Evolutionary conservation across 2,888 invertebrate species (phyloP).

Genomic region (Catocala nupta): DNA sequence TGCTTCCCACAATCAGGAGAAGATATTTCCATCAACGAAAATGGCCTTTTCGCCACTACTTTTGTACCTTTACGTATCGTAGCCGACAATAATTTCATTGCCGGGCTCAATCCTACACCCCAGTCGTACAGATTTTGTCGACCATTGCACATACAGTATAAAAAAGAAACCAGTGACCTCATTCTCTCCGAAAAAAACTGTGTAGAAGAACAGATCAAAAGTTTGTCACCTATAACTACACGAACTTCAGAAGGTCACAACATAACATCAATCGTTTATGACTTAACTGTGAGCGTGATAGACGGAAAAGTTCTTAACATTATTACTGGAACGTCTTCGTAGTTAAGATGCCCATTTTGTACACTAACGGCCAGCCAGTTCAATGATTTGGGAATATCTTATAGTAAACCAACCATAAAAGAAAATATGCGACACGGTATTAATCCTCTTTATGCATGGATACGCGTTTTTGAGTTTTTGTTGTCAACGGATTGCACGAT

Average conservation of each 20-base stretch:
- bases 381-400: slow-evolving; percentile 3
- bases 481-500: neutral
- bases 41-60: slow-evolving; percentile 4
- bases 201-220: slow-evolving; percentile 2
- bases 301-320: slow-evolving; percentile 6
- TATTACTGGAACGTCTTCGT: neutral
- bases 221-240: slow-evolving; percentile 1
- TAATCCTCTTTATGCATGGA: slow-evolving; percentile 6
- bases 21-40: neutral
- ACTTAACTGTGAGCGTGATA: slow-evolving; percentile 1
- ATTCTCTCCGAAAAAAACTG: slow-evolving; percentile 7
- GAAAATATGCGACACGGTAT: slow-evolving; percentile 2
- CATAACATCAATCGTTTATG: neutral
- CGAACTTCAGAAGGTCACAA: neutral
- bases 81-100: neutral
- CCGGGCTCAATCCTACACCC: slow-evolving; percentile 6
- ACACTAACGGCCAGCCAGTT: neutral
- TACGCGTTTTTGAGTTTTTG: slow-evolving; percentile 14
- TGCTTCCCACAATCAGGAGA: too few species aligned
- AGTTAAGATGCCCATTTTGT: slow-evolving; percentile 13
- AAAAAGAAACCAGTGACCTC: slow-evolving; percentile 4
- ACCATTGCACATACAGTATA: slow-evolving; percentile 3
- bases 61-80: neutral
- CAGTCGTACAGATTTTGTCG: slow-evolving; percentile 9
- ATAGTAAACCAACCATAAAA: neutral